Evolutionary conservation across 2,888 invertebrate species (phyloP), one percentile per base, ranked within the genome.

Genomic region (Dimorphilus gyrociliatus): DNA sequence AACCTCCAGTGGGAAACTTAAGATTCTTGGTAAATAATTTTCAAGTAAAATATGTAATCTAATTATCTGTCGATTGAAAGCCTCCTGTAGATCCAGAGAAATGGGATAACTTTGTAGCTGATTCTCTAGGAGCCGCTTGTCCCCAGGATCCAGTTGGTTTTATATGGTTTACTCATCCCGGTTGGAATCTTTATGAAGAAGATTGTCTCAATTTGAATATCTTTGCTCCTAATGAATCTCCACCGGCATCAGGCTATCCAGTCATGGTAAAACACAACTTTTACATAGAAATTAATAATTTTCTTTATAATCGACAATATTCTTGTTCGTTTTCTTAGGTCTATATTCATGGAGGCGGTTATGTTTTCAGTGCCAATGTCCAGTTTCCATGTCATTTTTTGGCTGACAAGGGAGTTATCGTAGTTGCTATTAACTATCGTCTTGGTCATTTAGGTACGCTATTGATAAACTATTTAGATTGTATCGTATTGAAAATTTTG

Each of bases 381-480:
- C 34, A 37, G 30, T 39, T 36, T 27, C 40, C 40, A 14, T 38
- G 40, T 5, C 30, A 40, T 23, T 39, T 40, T 32, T 17, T 40
- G 13, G 40, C 40, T 1, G 18, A 32, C 1, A 24, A 19, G 14
- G 40, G 30, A 25, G 29, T 37, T 4, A 31, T 40, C 2, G 31
- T 36, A 2, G 38, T 40, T 3, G 17, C 23, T 6, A 18, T 23
- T 15, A 40, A 40, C 29, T 40, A 40, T 18, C 16, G 40, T 8
- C 27, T 39, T 8, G 30, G 28, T 10, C 23, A 16, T 5, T 32
- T 39, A 10, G 39, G 39, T 39, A 25, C 8, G 21, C 21, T 21
- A n/a, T 21, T 21, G 21, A 10, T n/a, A 21, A n/a, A n/a, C 8
- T 21, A 10, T 21, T 8, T 21, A 21, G 8, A n/a, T 10, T n/a